Conservation (phyloP, 2,797 vertebrate species). For the Siniperca undulata region DNA sequence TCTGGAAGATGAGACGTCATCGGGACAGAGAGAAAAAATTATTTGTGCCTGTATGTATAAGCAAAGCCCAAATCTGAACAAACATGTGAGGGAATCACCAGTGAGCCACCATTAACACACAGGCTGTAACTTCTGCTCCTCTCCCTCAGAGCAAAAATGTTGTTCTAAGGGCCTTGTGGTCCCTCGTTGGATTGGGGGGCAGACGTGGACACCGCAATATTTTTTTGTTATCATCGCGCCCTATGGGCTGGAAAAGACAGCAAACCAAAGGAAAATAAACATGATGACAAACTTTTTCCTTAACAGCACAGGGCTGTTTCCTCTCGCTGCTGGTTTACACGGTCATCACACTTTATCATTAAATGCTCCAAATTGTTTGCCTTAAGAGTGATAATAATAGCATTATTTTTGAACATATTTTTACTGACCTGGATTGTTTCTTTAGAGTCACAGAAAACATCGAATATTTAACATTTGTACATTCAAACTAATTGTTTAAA, state of each 20-base stretch:
- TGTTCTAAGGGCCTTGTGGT: conserved; percentile 75
- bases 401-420: background rate
- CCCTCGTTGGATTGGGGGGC: conserved; percentile 47
- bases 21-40: conserved; percentile 35
- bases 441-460: background rate
- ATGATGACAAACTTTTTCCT: conserved; percentile 79
- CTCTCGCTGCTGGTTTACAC: conserved; percentile 30
- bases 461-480: background rate
- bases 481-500: background rate
- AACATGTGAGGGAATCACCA: conserved; percentile 70
- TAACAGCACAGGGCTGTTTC: conserved; percentile 41
- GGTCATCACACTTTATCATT: conserved; percentile 31
- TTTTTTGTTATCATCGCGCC: conserved; percentile 79
- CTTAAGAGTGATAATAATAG: background rate
- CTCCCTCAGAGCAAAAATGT: conserved; percentile 69
- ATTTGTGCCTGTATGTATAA: conserved; percentile 72
- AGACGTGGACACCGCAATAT: conserved; percentile 68
- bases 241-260: conserved; percentile 76
- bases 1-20: conserved; percentile 39
- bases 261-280: conserved; percentile 80
- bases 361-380: background rate
- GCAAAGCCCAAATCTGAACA: conserved; percentile 67
- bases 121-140: conserved; percentile 63
- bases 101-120: conserved; percentile 75
- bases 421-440: background rate